Conservation (phyloP, 2,888 invertebrate species). For the Troides aeacus region DNA sequence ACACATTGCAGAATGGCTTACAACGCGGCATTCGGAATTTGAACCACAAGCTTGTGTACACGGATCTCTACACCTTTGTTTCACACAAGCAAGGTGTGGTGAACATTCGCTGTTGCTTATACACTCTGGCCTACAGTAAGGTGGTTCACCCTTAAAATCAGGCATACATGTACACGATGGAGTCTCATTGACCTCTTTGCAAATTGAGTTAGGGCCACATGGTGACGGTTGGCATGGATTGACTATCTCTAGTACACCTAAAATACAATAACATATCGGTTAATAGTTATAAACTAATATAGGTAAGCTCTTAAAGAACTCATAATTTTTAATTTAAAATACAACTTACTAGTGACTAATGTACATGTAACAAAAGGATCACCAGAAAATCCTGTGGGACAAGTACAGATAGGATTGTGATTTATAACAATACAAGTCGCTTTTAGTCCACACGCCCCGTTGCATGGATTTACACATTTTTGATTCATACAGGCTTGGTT, state of each 20-base stretch:
- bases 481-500: slow-evolving; percentile 85
- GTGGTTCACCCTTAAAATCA: slow-evolving; percentile 85
- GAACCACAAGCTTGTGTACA: slow-evolving; percentile 86
- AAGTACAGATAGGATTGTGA: slow-evolving; percentile 88
- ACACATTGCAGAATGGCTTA: slow-evolving; percentile 90
- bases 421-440: slow-evolving; percentile 84
- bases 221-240: slow-evolving; percentile 89
- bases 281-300: background rate
- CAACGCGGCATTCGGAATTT: slow-evolving; percentile 86
- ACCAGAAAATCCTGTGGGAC: slow-evolving; percentile 83
- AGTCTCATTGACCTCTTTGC: slow-evolving; percentile 82
- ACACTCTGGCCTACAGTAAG: slow-evolving; percentile 90
- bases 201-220: slow-evolving; percentile 89
- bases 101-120: slow-evolving; percentile 87
- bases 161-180: slow-evolving; percentile 88
- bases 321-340: background rate
- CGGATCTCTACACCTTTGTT: slow-evolving; percentile 87
- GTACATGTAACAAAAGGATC: slow-evolving; percentile 82
- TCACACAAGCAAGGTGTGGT: slow-evolving; percentile 84
- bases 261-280: slow-evolving; percentile 33
- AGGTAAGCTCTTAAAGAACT: background rate
- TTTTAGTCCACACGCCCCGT: slow-evolving; percentile 83
- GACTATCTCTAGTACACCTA: slow-evolving; percentile 52
- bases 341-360: slow-evolving; percentile 55
- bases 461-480: slow-evolving; percentile 87